Evolutionary conservation across 2,797 vertebrate species (phyloP), one percentile per base, ranked within the genome.

Genomic region (Hybognathus amarus): DNA sequence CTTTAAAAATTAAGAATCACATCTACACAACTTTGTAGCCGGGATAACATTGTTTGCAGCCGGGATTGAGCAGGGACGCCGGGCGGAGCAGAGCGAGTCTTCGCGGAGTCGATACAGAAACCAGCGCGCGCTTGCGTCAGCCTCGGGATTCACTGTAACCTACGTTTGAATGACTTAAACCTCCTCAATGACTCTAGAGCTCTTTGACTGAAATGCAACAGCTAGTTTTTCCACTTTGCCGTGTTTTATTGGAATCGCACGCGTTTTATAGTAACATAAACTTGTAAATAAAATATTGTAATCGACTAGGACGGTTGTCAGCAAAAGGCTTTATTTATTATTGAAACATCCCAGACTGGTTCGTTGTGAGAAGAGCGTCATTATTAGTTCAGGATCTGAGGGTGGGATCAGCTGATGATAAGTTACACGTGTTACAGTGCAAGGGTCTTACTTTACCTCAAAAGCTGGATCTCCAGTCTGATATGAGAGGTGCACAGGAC

Each of bases 381-480:
- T 42, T 40, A 15, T 52, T 66, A 40, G 24, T 24, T 4, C 17
- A 42, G 47, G 73, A 76, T n/a, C 4, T 36, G 40, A 78, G 84
- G 80, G 75, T 78, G 76, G 85, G 74, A 73, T 59, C 45, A 36
- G n/a, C 20, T 40, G 33, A 27, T 40, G 71, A 83, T 56, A 83
- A 85, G 77, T 83, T 71, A 83, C 77, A 83, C 83, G 87, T 85
- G 78, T 71, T 61, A 79, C 68, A 86, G 87, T 82, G 52, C 87
- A 87, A 87, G 84, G 87, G 85, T 87, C 84, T 87, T 63, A 24
- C 22, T 78, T 45, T 45, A 45, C 78, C 78, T 84, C 81, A 78
- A 45, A 20, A 61, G 64, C 61, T 76, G 80, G 42, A 45, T 73
- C 56, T 79, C 9, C 64, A 61, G n/a, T 76, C 27, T 80, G 82